Evolutionary conservation across 1,140 invertebrate genomes (phyloP).

Genomic region (Palaemon carinicauda): DNA sequence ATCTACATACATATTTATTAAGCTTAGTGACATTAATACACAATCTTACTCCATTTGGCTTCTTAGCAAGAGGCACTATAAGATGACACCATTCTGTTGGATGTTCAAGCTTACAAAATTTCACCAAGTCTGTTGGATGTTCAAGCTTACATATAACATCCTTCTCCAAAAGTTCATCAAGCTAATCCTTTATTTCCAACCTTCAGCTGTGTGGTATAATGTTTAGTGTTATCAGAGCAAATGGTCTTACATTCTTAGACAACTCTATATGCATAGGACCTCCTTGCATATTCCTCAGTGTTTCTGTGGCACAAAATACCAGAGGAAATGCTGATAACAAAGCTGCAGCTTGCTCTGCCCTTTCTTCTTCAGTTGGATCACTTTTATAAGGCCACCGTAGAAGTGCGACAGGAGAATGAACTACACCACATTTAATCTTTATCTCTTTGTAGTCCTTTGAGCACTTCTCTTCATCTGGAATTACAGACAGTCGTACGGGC

Average conservation of each 20-base stretch:
- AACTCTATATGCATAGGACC: not conserved
- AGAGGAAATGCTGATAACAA: not conserved
- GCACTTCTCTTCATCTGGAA: not conserved
- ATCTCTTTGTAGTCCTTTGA: not conserved
- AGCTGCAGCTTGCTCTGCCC: not conserved
- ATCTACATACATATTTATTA: no score
- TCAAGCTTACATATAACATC: constrained; percentile 61
- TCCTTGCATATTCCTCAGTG: not conserved
- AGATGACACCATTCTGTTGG: no score
- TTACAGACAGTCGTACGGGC: not conserved
- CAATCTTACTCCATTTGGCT: no score
- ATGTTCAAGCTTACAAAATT: constrained; percentile 56
- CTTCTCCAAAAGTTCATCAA: constrained; percentile 59
- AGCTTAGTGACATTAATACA: no score
- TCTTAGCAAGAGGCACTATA: no score
- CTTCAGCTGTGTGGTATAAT: constrained; percentile 14
- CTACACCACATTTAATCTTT: not conserved
- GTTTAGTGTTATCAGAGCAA: constrained; percentile 1
- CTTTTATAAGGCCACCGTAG: not conserved
- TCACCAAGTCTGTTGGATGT: constrained; percentile 60
- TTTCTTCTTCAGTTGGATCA: not conserved
- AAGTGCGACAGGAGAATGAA: no score
- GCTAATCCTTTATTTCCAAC: constrained; percentile 26
- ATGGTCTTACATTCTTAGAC: no score
- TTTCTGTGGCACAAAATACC: not conserved